Evolutionary conservation across 2,113 vertebrate genomes (phyloP).

Genomic region (Ochotona curzoniae): DNA sequence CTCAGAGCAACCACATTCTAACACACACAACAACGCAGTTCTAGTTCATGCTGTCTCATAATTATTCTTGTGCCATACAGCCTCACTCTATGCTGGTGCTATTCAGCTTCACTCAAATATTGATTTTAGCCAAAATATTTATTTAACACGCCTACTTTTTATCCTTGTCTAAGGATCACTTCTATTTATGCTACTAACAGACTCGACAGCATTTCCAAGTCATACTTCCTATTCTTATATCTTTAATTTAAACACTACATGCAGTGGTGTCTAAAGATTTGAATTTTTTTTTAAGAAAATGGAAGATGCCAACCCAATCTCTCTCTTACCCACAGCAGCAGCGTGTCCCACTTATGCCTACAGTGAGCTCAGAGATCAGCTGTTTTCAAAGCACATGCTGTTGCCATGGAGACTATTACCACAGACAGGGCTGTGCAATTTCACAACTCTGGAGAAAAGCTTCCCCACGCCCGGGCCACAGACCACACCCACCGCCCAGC

Average conservation of each 20-base stretch:
- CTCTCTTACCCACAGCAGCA: background rate
- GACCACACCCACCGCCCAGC: no score
- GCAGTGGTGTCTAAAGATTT: background rate
- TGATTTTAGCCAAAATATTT: background rate
- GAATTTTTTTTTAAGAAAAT: background rate
- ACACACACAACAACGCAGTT: background rate
- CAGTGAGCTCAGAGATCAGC: background rate
- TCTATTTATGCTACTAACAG: conserved; percentile 11
- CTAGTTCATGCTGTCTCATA: background rate
- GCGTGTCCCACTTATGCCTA: background rate
- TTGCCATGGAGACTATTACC: background rate
- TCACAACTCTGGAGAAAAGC: conserved; percentile 28
- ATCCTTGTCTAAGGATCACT: background rate
- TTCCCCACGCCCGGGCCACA: no score
- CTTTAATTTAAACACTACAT: background rate
- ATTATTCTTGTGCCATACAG: background rate
- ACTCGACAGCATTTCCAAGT: background rate
- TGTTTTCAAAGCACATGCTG: conserved; percentile 29
- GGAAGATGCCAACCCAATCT: background rate
- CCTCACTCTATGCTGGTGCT: background rate
- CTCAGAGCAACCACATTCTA: background rate
- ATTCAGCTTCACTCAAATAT: background rate
- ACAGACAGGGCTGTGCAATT: background rate
- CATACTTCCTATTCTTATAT: background rate
- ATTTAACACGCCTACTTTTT: background rate